Conservation (phyloP, 2,113 vertebrate species). For the Litocranius walleri region DNA sequence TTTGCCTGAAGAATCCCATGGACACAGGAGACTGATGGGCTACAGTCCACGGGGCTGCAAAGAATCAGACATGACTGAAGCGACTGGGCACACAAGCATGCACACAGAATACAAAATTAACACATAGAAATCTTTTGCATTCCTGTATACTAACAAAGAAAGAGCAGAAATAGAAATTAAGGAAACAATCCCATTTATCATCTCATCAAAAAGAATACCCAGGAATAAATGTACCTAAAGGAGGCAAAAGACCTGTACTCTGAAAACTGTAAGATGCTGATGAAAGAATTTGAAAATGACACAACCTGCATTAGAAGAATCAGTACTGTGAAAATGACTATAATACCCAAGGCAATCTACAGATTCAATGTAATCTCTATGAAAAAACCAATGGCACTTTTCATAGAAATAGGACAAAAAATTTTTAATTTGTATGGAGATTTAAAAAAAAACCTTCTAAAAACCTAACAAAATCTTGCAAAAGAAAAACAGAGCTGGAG, state of each 20-base stretch:
- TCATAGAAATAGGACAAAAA: neutral
- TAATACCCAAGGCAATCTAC: neutral
- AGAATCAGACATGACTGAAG: neutral
- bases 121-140: neutral
- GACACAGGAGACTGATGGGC: neutral
- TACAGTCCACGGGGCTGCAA: neutral
- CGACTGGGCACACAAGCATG: neutral
- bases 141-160: neutral
- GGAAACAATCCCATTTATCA: neutral
- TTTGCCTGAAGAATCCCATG: neutral
- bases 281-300: neutral
- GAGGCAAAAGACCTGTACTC: neutral
- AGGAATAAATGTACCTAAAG: neutral
- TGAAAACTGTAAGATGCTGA: neutral
- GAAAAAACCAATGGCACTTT: neutral
- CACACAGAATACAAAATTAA: neutral
- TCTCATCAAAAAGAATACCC: neutral
- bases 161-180: neutral
- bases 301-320: neutral
- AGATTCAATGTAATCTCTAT: neutral
- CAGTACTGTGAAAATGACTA: neutral
- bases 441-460: no score
- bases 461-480: neutral
- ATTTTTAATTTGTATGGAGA: neutral
- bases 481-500: neutral